These are phyloP conservation scores for Gasteruption jaculator DNA, from an alignment of 2,888 invertebrate species.

Conservation along the genomic window DNA sequence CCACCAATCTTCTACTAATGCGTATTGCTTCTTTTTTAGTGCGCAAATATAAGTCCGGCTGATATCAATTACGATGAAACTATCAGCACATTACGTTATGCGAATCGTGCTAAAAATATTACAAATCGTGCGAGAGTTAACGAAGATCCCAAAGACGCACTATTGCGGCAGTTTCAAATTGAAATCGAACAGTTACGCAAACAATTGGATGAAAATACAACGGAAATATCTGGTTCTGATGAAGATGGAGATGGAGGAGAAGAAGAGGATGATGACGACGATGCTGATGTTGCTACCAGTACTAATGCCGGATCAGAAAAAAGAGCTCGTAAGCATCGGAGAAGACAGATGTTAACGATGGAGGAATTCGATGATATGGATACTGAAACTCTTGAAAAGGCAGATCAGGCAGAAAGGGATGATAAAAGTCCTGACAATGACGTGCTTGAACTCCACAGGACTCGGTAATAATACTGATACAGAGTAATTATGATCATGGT, in stretches of 20 bases:
- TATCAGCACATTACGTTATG: slow-evolving; percentile 93
- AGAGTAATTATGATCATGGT: no score
- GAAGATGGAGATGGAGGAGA: no score
- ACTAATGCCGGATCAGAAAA: no score
- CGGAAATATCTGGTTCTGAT: slow-evolving; percentile 44
- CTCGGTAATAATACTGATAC: slow-evolving; percentile 59
- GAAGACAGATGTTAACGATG: slow-evolving; percentile 51
- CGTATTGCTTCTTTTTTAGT: slow-evolving; percentile 60
- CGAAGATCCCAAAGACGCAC: slow-evolving; percentile 95
- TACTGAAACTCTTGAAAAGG: slow-evolving; percentile 46
- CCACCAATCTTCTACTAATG: slow-evolving; percentile 2
- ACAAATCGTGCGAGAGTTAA: slow-evolving; percentile 94
- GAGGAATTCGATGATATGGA: slow-evolving; percentile 58
- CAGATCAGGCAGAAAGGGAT: slow-evolving; percentile 56
- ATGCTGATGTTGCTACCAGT: slow-evolving; percentile 38
- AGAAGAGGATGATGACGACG: slow-evolving; percentile 43
- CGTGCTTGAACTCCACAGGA: slow-evolving; percentile 66
- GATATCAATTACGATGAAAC: slow-evolving; percentile 96
- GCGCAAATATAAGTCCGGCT: slow-evolving; percentile 96
- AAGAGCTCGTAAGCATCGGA: slow-evolving; percentile 45
- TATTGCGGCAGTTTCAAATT: slow-evolving; percentile 91
- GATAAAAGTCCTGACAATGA: slow-evolving; percentile 56
- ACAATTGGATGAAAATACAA: slow-evolving; percentile 70
- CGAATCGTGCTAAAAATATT: slow-evolving; percentile 96
- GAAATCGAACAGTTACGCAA: slow-evolving; percentile 91